phyloP scores from a whole-genome alignment of 2,797 vertebrate species.

The Tolypeutes matacus region DNA sequence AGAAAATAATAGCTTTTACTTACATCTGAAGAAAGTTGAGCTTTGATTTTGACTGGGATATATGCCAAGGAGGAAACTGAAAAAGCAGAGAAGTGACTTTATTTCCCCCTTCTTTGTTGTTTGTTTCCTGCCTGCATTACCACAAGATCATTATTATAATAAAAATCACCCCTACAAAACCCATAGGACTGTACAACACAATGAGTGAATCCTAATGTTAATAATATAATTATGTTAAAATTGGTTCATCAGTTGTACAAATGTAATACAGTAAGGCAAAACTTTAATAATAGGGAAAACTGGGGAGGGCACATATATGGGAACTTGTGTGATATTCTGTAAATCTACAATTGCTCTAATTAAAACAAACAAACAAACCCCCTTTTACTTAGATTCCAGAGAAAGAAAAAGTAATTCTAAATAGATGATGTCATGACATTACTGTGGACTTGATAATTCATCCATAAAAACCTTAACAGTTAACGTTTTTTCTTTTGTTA shows the following conservation, averaged over 20 bases:
- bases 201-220: no score
- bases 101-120: not conserved
- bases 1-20: constrained; percentile 71
- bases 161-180: not conserved
- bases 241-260: no score
- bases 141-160: constrained; percentile 31
- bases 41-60: constrained; percentile 81
- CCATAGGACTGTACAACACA: no score
- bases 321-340: no score
- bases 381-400: not conserved
- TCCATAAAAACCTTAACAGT: constrained; percentile 7
- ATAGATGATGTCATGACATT: not conserved
- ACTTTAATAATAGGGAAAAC: no score
- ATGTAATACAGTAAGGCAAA: no score
- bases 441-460: constrained; percentile 39
- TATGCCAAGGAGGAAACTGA: constrained; percentile 77
- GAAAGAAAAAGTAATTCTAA: constrained; percentile 49
- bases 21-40: constrained; percentile 78
- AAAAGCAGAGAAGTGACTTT: constrained; percentile 81
- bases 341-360: no score
- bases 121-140: constrained; percentile 66
- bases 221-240: no score
- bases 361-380: no score
- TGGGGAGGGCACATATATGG: no score
- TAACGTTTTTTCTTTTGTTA: constrained; percentile 5